Conservation (phyloP, 64 coral and sea anemone species). For the Actinia tenebrosa region DNA sequence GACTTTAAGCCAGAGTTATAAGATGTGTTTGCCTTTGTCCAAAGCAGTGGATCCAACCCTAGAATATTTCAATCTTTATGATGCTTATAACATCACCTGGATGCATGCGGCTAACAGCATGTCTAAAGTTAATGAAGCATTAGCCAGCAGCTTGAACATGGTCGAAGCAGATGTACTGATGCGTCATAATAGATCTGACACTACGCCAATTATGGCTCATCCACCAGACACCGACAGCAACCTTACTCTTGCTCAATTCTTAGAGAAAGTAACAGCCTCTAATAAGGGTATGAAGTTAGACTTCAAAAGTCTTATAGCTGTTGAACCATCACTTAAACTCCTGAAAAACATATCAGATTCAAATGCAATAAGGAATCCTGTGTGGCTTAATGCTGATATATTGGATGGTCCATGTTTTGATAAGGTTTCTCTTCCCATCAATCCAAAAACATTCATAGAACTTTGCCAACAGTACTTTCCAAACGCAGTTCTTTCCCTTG, state of each 20-base stretch:
- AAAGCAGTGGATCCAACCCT: neutral
- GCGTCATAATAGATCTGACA: slow-evolving; percentile 22
- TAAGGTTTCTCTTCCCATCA: slow-evolving; percentile 22
- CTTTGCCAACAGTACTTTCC: slow-evolving; percentile 50
- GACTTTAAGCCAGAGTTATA: neutral
- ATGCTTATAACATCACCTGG: slow-evolving; percentile 64
- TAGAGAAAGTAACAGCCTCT: slow-evolving; percentile 34
- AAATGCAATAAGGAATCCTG: slow-evolving; percentile 24
- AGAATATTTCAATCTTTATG: slow-evolving; percentile 28
- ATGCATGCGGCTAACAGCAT: slow-evolving; percentile 66
- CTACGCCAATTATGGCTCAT: slow-evolving; percentile 74
- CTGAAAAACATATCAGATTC: slow-evolving; percentile 43
- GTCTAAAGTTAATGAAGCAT: slow-evolving; percentile 35
- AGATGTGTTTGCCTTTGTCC: neutral
- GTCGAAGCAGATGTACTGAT: slow-evolving; percentile 74
- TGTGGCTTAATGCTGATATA: slow-evolving; percentile 82
- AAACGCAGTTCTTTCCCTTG: slow-evolving; percentile 51
- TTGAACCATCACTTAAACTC: slow-evolving; percentile 64
- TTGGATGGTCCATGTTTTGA: slow-evolving; percentile 55
- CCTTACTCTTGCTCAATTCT: slow-evolving; percentile 56
- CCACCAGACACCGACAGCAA: slow-evolving; percentile 65
- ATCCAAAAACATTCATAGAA: slow-evolving; percentile 48
- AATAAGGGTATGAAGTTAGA: slow-evolving; percentile 75
- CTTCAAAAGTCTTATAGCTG: slow-evolving; percentile 53
- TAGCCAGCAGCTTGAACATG: slow-evolving; percentile 56